Evolutionary conservation across 2,113 vertebrate genomes (phyloP).

Genomic region (Clarias macrocephalus): DNA sequence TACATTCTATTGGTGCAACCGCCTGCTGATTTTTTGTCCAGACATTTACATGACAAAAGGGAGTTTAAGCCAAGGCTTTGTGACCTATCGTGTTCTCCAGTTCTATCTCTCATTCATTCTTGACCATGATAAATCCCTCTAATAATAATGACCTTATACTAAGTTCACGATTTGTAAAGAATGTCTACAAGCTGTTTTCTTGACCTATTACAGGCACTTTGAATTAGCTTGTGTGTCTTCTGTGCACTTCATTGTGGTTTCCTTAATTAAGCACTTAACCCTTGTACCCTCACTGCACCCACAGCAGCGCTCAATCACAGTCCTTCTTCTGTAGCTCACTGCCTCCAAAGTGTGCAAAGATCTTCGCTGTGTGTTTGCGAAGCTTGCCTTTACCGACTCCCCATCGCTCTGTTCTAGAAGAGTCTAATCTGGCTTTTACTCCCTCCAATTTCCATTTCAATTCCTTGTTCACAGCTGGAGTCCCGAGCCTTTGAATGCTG

Average conservation of each 20-base stretch:
- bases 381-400: neutral
- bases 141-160: neutral
- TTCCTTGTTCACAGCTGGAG: slow-evolving; percentile 72
- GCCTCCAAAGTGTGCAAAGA: neutral
- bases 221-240: neutral
- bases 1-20: neutral
- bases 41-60: slow-evolving; percentile 17
- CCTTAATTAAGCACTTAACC: slow-evolving; percentile 18
- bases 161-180: neutral
- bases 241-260: neutral
- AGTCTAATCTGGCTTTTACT: slow-evolving; percentile 60
- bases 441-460: slow-evolving; percentile 74
- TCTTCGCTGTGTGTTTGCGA: neutral
- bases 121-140: neutral
- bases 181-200: neutral
- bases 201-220: neutral
- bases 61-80: neutral
- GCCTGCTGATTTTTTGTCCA: neutral
- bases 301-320: neutral
- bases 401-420: slow-evolving; percentile 37
- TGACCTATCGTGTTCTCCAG: neutral
- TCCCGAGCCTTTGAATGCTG: slow-evolving; percentile 63
- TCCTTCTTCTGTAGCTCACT: neutral
- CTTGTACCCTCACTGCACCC: neutral
- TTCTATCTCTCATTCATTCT: neutral